Percentiles rank a stretch among this genome's conserved stretches.
phyloP scores from a whole-genome alignment of 23 tunicate species.

The Trididemnum clinides region DNA sequence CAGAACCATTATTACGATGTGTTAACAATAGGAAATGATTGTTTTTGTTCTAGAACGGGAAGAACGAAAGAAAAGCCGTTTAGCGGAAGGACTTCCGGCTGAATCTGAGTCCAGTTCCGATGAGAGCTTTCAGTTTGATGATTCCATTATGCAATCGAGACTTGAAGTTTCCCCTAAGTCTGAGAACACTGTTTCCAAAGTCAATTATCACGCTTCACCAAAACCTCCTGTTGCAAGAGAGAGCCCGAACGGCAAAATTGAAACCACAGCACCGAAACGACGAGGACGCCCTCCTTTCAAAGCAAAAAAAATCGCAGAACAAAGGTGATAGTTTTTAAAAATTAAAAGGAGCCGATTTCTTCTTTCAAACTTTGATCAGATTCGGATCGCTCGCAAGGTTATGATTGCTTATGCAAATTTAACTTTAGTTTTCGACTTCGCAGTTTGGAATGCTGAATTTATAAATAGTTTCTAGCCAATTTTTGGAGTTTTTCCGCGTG shows the following conservation, averaged over 20 bases:
- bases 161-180: not conserved
- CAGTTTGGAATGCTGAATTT: no score
- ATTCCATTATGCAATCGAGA: not conserved
- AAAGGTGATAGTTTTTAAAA: no score
- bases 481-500: no score
- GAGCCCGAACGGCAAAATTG: no score
- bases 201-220: not conserved
- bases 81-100: constrained; percentile 45
- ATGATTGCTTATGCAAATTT: no score
- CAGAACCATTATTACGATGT: no score
- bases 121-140: not conserved
- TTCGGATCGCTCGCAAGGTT: no score
- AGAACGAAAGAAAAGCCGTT: constrained; percentile 36
- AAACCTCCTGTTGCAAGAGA: not conserved
- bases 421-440: no score
- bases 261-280: not conserved
- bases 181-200: not conserved
- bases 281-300: not conserved
- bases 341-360: no score
- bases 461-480: no score
- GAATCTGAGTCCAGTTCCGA: constrained; percentile 59
- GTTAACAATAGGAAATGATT: no score
- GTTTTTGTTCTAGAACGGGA: constrained; percentile 37
- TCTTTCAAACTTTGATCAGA: no score
- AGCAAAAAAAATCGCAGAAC: not conserved